A percentile compares a stretch with the other conserved stretches of the same genome.
Conservation (phyloP, 2,797 vertebrate genomes). For the Catostomus latipinnis region DNA sequence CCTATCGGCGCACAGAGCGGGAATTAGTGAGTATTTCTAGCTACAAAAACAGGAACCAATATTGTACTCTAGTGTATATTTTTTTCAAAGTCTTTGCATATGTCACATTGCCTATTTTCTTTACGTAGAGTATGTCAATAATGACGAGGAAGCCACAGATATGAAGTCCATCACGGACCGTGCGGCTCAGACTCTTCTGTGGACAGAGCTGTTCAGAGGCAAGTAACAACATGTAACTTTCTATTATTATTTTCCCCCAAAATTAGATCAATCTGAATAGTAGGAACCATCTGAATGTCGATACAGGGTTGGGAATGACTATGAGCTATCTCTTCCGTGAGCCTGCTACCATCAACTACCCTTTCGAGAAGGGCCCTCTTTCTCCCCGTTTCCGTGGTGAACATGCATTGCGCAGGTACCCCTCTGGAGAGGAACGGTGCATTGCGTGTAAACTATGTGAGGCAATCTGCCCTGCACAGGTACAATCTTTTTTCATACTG, state of each 20-base stretch:
- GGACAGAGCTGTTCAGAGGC: conserved; percentile 91
- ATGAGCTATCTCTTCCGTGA: conserved; percentile 94
- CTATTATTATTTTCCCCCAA: neutral
- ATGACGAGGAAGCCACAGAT: conserved; percentile 77
- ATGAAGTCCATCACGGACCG: conserved; percentile 86
- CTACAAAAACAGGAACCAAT: neutral
- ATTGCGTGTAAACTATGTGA: conserved; percentile 97
- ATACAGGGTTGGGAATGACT: conserved; percentile 88
- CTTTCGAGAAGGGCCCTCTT: conserved; percentile 95
- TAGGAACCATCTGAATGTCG: neutral
- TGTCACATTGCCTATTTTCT: neutral
- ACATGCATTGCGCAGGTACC: conserved; percentile 90
- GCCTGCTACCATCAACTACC: conserved; percentile 96
- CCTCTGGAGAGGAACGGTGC: conserved; percentile 93
- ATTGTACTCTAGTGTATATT: neutral
- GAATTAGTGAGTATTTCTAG: conserved; percentile 74
- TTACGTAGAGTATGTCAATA: conserved; percentile 84
- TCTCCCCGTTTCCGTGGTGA: conserved; percentile 94
- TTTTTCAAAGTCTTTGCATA: neutral
- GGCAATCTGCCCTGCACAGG: conserved; percentile 94
- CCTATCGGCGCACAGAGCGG: conserved; percentile 70
- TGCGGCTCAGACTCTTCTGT: conserved; percentile 87
- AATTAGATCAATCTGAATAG: neutral
- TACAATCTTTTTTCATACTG: conserved; percentile 58
- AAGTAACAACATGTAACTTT: conserved; percentile 36